phyloP scores from a whole-genome alignment of 1,140 invertebrate species.

The Drosophila kikkawai region DNA sequence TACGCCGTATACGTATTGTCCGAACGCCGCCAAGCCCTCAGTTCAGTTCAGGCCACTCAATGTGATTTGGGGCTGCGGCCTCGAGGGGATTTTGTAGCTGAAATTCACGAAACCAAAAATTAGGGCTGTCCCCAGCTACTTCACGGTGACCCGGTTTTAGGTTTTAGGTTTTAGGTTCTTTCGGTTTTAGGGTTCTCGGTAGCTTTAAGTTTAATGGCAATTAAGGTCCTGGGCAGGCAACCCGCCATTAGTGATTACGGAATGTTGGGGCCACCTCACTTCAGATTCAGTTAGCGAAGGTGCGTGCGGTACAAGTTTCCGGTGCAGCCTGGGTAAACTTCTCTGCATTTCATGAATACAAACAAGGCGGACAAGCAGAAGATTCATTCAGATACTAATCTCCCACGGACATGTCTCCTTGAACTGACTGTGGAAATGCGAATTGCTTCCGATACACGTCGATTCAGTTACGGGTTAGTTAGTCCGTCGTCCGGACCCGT shows the following conservation, averaged over 20 bases:
- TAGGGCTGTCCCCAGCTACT: conserved; percentile 36
- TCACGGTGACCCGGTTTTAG: conserved; percentile 36
- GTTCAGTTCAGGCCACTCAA: conserved; percentile 24
- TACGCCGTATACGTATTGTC: conserved; percentile 7
- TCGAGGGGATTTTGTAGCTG: conserved; percentile 42
- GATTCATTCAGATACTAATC: conserved; percentile 34
- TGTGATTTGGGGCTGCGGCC: conserved; percentile 37
- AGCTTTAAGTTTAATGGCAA: conserved; percentile 45
- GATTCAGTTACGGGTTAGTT: conserved; percentile 36
- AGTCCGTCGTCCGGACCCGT: background rate
- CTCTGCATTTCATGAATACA: conserved; percentile 43
- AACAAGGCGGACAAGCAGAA: conserved; percentile 20
- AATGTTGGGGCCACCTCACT: conserved; percentile 26
- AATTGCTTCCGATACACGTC: conserved; percentile 31
- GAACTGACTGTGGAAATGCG: conserved; percentile 8
- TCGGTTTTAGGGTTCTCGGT: conserved; percentile 1
- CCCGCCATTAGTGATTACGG: conserved; percentile 41
- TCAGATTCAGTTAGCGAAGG: conserved; percentile 41
- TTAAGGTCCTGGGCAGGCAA: conserved; percentile 26
- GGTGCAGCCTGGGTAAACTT: conserved; percentile 36
- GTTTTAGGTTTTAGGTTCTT: conserved; percentile 29
- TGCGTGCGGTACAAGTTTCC: conserved; percentile 35
- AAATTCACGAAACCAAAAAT: conserved; percentile 47
- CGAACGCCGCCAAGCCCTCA: conserved; percentile 38
- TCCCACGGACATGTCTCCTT: conserved; percentile 23